A percentile compares a stretch with the other conserved stretches of the same genome.
phyloP scores from a whole-genome alignment of 2,113 vertebrate species.

The Rattus rattus region DNA sequence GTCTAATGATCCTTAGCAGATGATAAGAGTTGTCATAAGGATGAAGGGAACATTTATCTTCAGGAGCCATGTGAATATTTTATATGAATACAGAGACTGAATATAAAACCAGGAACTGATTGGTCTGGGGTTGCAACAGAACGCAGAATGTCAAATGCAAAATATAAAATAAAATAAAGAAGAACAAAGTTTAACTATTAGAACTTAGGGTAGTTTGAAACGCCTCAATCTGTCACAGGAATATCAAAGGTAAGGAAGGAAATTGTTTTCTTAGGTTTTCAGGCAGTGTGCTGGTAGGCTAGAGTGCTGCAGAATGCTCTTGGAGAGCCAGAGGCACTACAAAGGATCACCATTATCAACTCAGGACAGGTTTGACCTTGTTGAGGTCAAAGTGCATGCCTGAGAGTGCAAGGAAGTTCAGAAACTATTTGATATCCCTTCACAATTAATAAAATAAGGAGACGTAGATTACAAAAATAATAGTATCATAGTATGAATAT shows the following conservation, averaged over 20 bases:
- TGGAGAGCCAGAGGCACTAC: not conserved
- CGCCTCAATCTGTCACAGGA: not conserved
- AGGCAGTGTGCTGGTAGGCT: not conserved
- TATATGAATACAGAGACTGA: not conserved
- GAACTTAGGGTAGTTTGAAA: not conserved
- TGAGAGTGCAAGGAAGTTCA: not conserved
- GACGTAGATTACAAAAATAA: not conserved
- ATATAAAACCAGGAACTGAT: not conserved
- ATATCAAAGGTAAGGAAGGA: not conserved
- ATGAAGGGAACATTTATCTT: not conserved
- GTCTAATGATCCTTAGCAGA: not conserved
- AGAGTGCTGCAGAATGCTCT: not conserved
- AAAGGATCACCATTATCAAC: not conserved
- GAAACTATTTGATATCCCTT: not conserved
- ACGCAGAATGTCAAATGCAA: not conserved
- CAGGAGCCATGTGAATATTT: not conserved
- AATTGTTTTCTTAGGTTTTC: not conserved
- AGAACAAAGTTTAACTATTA: not conserved
- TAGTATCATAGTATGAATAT: not conserved
- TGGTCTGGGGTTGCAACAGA: not conserved
- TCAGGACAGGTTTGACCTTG: not conserved
- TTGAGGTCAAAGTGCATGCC: not conserved
- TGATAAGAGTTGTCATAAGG: not conserved
- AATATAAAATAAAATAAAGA: not conserved
- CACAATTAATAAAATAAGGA: not conserved